Conservation (phyloP, 2,888 invertebrate genomes). For the Cybosia mesomella region DNA sequence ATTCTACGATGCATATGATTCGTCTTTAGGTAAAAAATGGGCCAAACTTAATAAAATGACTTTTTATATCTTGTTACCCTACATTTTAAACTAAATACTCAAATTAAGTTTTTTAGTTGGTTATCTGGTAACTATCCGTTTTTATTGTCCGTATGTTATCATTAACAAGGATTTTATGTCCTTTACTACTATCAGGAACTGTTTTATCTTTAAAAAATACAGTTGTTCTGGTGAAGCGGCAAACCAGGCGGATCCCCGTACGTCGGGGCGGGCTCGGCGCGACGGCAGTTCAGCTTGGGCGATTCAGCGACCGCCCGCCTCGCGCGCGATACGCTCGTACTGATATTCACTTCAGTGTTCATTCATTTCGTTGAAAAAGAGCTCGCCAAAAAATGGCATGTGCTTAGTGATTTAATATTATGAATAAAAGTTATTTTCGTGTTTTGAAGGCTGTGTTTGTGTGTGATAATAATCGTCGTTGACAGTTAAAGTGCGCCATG, state of each 20-base stretch:
- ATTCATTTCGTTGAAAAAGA: conserved; percentile 56
- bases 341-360: conserved; percentile 53
- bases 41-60: conserved; percentile 12
- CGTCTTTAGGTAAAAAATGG: conserved; percentile 27
- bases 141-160: conserved; percentile 40
- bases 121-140: conserved; percentile 30
- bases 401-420: conserved; percentile 65
- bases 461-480: conserved; percentile 63
- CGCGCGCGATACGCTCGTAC: conserved; percentile 50
- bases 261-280: conserved; percentile 66
- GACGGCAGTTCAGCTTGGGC: conserved; percentile 81
- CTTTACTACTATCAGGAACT: conserved; percentile 47
- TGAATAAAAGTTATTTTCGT: conserved; percentile 55
- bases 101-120: conserved; percentile 22
- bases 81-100: conserved; percentile 11
- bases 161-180: conserved; percentile 41
- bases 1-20: conserved; percentile 34
- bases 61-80: conserved; percentile 9
- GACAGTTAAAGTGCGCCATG: conserved; percentile 78
- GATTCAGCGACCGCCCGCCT: conserved; percentile 72
- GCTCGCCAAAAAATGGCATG: conserved; percentile 52
- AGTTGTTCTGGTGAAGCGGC: conserved; percentile 69
- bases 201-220: conserved; percentile 68
- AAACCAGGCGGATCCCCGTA: conserved; percentile 73
- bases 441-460: conserved; percentile 51